A percentile compares a stretch with the other conserved stretches of the same genome.
These are phyloP conservation scores for Margaritifera margaritifera DNA, from an alignment of 2,888 invertebrate species.

Conservation along the genomic window DNA sequence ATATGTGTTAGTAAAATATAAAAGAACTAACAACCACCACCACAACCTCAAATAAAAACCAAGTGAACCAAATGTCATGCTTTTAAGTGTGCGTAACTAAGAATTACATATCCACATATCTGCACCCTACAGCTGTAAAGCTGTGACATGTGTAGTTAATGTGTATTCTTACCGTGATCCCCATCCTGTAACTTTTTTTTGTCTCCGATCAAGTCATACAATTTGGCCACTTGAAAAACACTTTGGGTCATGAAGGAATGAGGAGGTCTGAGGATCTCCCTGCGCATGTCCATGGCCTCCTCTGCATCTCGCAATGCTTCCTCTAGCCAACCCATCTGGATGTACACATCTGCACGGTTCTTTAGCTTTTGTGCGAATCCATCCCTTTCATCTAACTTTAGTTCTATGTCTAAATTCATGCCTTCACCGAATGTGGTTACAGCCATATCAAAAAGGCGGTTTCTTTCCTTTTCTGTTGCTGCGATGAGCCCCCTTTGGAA, in stretches of 20 bases:
- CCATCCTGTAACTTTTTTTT: conserved; percentile 7
- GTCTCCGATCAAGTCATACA: conserved; percentile 28
- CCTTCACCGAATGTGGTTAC: conserved; percentile 14
- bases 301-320: conserved; percentile 24
- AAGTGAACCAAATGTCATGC: too few species aligned
- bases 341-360: conserved; percentile 26
- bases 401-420: conserved; percentile 21
- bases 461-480: background rate
- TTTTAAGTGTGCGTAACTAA: too few species aligned
- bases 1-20: too few species aligned
- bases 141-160: background rate
- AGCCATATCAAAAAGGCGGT: background rate
- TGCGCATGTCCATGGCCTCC: conserved; percentile 16
- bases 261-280: conserved; percentile 28
- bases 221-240: conserved; percentile 29
- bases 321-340: conserved; percentile 19
- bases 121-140: too few species aligned
- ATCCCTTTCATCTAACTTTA: conserved; percentile 31
- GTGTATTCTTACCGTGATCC: conserved; percentile 13
- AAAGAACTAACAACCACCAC: too few species aligned
- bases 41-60: too few species aligned
- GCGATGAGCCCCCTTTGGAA: too few species aligned
- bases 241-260: conserved; percentile 31
- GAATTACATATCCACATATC: too few species aligned
- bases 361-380: conserved; percentile 19